A percentile compares a stretch with the other conserved stretches of the same genome.
Evolutionary conservation across 2,113 vertebrate genomes (phyloP).

Genomic region (Protomyctophum bolini): DNA sequence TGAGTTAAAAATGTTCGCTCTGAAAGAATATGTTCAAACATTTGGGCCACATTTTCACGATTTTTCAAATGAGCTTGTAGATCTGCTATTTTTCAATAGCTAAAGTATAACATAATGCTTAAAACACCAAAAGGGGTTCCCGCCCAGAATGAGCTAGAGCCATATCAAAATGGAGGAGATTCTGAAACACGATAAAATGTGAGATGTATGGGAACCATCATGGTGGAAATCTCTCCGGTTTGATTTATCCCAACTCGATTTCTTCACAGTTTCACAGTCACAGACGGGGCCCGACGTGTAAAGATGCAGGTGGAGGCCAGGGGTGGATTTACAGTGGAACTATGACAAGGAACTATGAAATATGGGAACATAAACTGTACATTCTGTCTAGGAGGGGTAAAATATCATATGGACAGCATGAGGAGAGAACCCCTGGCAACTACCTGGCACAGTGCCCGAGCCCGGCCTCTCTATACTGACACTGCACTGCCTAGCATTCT

Average conservation of each 20-base stretch:
- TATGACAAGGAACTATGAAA: slow-evolving; percentile 62
- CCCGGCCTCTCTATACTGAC: background rate
- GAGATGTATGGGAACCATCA: slow-evolving; percentile 81
- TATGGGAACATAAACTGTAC: slow-evolving; percentile 64
- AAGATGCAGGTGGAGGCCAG: slow-evolving; percentile 61
- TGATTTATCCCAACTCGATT: slow-evolving; percentile 76
- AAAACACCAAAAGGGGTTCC: no score
- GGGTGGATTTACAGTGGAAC: slow-evolving; percentile 47
- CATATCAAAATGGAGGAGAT: slow-evolving; percentile 48
- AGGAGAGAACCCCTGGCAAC: slow-evolving; percentile 52
- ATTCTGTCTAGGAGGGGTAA: slow-evolving; percentile 61
- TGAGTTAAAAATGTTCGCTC: no score
- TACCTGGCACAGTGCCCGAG: slow-evolving; percentile 50
- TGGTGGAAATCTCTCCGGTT: slow-evolving; percentile 44
- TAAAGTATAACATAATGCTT: no score
- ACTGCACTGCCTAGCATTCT: background rate
- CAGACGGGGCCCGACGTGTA: slow-evolving; percentile 46
- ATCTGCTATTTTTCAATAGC: no score
- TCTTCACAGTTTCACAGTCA: slow-evolving; percentile 39
- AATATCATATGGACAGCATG: slow-evolving; percentile 62
- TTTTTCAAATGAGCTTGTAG: no score
- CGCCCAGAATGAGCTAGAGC: no score
- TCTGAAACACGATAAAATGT: slow-evolving; percentile 75
- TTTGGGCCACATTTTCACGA: no score
- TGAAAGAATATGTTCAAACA: no score